Conservation (phyloP, 2,113 vertebrate species). For the Scatophagus argus region DNA sequence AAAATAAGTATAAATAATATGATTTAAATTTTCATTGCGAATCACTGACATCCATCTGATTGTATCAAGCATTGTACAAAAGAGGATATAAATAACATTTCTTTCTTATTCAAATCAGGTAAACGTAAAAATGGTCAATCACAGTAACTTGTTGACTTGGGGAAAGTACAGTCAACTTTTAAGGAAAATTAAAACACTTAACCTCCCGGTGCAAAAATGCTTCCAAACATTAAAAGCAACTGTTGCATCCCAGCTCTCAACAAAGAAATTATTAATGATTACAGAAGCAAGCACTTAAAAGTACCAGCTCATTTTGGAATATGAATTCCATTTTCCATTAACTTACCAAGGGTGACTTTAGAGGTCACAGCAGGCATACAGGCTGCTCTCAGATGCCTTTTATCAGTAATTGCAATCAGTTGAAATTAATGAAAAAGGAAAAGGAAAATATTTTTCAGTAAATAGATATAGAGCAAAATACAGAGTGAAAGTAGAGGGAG, state of each 20-base stretch:
- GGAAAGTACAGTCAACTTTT: too few relatives aligned
- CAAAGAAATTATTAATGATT: constrained; percentile 4
- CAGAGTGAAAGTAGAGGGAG: neutral
- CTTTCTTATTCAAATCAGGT: too few relatives aligned
- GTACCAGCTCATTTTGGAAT: constrained; percentile 13
- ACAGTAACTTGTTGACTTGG: too few relatives aligned
- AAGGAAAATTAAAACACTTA: too few relatives aligned
- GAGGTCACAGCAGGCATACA: neutral
- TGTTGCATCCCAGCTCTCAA: neutral
- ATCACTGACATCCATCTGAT: too few relatives aligned
- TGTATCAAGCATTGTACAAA: too few relatives aligned
- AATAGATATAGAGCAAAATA: neutral
- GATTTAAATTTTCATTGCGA: too few relatives aligned
- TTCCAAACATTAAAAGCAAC: neutral
- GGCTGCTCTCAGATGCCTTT: neutral
- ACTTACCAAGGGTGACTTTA: neutral
- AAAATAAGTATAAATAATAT: too few relatives aligned
- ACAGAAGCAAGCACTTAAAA: constrained; percentile 28
- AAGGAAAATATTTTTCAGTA: neutral
- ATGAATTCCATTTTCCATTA: constrained; percentile 9
- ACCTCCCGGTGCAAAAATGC: neutral
- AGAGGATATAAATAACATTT: too few relatives aligned
- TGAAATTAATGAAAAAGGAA: neutral
- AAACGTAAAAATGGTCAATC: too few relatives aligned
- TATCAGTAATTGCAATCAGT: constrained; percentile 11